Evolutionary conservation across 2,888 invertebrate species (phyloP).

Genomic region (Heliconius hortense): DNA sequence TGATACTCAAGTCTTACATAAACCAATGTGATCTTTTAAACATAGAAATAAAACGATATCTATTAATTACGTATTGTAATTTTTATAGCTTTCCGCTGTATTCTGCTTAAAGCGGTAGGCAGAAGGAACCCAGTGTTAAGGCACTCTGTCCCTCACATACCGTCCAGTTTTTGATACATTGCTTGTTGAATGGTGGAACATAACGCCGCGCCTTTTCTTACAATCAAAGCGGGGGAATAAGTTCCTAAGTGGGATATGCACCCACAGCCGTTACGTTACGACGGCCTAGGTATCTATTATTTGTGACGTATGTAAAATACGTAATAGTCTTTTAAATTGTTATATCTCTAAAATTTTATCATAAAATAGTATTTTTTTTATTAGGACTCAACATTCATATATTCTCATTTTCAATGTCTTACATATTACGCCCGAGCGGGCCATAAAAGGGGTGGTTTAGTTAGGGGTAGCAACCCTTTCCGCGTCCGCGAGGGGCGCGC

Average conservation of each 20-base stretch:
- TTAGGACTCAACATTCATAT: constrained; percentile 22
- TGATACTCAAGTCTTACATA: constrained; percentile 22
- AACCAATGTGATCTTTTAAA: constrained; percentile 11
- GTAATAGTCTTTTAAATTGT: too few relatives aligned
- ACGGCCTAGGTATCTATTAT: too few relatives aligned
- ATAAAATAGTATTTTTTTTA: neutral
- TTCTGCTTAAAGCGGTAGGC: neutral
- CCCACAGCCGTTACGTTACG: too few relatives aligned
- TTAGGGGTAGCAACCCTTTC: constrained; percentile 64
- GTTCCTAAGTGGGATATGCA: too few relatives aligned
- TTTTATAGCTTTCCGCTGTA: neutral
- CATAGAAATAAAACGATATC: neutral
- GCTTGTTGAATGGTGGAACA: neutral
- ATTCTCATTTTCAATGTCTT: constrained; percentile 51
- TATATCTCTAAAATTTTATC: neutral
- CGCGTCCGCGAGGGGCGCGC: constrained; percentile 43
- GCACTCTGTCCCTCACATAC: neutral
- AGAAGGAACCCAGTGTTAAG: neutral
- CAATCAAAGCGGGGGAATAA: neutral
- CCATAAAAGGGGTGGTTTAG: constrained; percentile 28
- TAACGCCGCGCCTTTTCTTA: neutral
- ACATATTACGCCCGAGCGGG: constrained; percentile 46
- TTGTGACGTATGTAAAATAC: neutral
- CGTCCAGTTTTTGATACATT: neutral
- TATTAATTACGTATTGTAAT: neutral